Evolutionary conservation across 2,888 invertebrate species (phyloP).

Genomic region (Oscheius myriophilus): DNA sequence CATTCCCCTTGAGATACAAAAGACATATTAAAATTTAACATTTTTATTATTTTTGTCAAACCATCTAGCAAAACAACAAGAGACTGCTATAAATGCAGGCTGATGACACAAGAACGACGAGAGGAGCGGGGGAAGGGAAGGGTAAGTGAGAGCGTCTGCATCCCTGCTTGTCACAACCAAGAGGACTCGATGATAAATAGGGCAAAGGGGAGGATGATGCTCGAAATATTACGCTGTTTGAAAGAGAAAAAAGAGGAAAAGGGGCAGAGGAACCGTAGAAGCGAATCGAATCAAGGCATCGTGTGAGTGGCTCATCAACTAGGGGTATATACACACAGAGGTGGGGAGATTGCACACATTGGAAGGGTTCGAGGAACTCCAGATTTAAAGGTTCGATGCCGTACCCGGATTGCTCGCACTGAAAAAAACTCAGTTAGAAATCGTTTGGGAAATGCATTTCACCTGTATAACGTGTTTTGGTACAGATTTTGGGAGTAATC

Average conservation of each 20-base stretch:
- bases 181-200: slow-evolving; percentile 24
- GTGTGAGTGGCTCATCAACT: slow-evolving; percentile 6
- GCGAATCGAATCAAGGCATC: slow-evolving; percentile 25
- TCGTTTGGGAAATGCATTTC: slow-evolving; percentile 10
- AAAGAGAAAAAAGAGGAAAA: slow-evolving; percentile 23
- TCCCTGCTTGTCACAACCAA: slow-evolving; percentile 18
- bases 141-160: slow-evolving; percentile 27
- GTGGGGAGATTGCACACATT: slow-evolving; percentile 17
- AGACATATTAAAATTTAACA: neutral
- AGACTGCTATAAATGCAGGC: slow-evolving; percentile 20
- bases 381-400: slow-evolving; percentile 56
- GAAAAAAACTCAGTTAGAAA: slow-evolving; percentile 34
- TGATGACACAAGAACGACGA: slow-evolving; percentile 28
- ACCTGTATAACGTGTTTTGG: slow-evolving; percentile 44
- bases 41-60: slow-evolving; percentile 18
- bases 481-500: slow-evolving; percentile 26
- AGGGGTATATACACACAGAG: slow-evolving; percentile 17
- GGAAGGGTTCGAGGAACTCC: neutral
- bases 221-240: slow-evolving; percentile 21
- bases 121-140: slow-evolving; percentile 14
- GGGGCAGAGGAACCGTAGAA: slow-evolving; percentile 25
- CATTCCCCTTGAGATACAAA: slow-evolving; percentile 7
- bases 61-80: slow-evolving; percentile 14
- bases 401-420: slow-evolving; percentile 61
- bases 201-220: slow-evolving; percentile 14